These are phyloP conservation scores for Drosophila anomalata DNA, from an alignment of 2,888 invertebrate genomes.

Conservation along the genomic window DNA sequence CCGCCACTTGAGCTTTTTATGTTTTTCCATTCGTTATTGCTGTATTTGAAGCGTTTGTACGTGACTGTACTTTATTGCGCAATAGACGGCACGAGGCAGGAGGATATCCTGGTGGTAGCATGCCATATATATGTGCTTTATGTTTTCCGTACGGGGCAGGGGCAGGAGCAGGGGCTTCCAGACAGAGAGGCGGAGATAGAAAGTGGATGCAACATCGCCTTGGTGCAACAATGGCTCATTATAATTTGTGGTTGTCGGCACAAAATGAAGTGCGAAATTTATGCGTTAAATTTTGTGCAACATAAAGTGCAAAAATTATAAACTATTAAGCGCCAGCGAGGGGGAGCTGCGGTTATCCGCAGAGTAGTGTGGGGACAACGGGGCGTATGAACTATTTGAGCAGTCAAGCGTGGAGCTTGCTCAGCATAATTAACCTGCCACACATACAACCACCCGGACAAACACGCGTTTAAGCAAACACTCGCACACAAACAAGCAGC, in stretches of 20 bases:
- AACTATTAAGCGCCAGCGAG: slow-evolving; percentile 56
- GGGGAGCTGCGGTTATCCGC: slow-evolving; percentile 31
- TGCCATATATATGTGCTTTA: slow-evolving; percentile 2
- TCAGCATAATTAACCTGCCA: slow-evolving; percentile 72
- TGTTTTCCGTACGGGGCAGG: neutral
- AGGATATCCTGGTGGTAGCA: slow-evolving; percentile 10
- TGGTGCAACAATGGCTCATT: slow-evolving; percentile 73
- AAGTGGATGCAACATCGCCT: slow-evolving; percentile 43
- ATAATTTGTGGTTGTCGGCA: slow-evolving; percentile 74
- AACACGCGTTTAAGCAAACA: slow-evolving; percentile 1
- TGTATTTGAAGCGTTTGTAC: slow-evolving; percentile 50
- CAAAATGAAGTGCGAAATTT: slow-evolving; percentile 73
- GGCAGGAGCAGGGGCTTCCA: neutral
- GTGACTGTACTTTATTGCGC: slow-evolving; percentile 66
- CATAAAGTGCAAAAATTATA: slow-evolving; percentile 74
- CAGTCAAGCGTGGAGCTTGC: slow-evolving; percentile 63
- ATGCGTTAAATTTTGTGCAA: slow-evolving; percentile 66
- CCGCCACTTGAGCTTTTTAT: slow-evolving; percentile 35
- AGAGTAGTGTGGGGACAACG: neutral
- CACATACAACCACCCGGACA: slow-evolving; percentile 29
- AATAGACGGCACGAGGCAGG: slow-evolving; percentile 18
- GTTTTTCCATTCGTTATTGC: slow-evolving; percentile 49
- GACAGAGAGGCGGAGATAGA: neutral
- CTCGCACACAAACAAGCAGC: slow-evolving; percentile 4
- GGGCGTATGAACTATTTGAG: slow-evolving; percentile 45